Evolutionary conservation across 2,113 vertebrate genomes (phyloP).

Genomic region (Podarcis muralis): DNA sequence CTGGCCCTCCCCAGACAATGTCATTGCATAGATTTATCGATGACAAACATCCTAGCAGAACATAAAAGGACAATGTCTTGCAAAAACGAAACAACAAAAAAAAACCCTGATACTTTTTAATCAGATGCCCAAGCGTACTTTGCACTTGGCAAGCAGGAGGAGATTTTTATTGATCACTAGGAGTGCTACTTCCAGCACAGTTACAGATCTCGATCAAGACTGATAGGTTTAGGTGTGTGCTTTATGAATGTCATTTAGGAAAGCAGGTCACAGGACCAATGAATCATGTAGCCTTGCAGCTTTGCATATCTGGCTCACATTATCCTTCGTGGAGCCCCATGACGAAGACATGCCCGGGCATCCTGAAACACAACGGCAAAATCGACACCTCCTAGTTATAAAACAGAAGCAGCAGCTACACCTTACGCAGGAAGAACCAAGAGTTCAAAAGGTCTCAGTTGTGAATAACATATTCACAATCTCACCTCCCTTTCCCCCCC

Average conservation of each 20-base stretch:
- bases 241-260: not conserved
- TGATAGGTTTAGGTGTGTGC: not conserved
- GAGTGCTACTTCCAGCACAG: not conserved
- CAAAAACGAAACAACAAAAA: not conserved
- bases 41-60: not conserved
- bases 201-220: not conserved
- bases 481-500: too few relatives aligned
- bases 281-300: constrained; percentile 2
- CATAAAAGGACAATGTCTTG: not conserved
- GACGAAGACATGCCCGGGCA: constrained; percentile 1
- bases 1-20: too few relatives aligned
- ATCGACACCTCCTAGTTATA: not conserved
- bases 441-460: not conserved
- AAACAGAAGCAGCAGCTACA: not conserved
- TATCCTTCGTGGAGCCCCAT: constrained; percentile 30
- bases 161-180: not conserved
- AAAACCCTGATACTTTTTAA: not conserved
- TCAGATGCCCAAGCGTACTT: not conserved
- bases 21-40: too few relatives aligned
- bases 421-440: not conserved
- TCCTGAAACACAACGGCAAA: not conserved
- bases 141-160: not conserved
- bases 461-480: not conserved
- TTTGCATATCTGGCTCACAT: constrained; percentile 1
- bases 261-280: constrained; percentile 9